Conservation (phyloP, 1,140 invertebrate genomes). For the Heliconius eleuchia region DNA sequence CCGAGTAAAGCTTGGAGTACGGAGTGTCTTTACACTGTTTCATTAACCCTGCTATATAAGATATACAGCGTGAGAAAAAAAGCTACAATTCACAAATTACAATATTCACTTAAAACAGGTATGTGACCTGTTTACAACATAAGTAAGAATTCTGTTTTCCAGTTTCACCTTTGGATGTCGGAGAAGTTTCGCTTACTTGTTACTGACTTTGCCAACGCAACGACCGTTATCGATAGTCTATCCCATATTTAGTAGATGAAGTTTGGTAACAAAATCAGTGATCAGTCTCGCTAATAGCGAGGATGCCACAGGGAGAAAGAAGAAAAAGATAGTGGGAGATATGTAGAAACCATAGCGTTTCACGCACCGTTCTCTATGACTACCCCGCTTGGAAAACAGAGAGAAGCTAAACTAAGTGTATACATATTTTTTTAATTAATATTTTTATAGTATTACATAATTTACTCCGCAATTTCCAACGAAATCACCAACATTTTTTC, state of each 20-base stretch:
- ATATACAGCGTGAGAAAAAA: not conserved
- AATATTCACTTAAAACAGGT: not conserved
- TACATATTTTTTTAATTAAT: not conserved
- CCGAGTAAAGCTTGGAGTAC: no score
- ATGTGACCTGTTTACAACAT: not conserved
- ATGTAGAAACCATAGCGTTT: no score
- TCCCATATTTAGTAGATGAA: not conserved
- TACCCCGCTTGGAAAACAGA: no score
- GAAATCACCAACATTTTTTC: not conserved
- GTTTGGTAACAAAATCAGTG: not conserved
- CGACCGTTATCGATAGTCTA: not conserved
- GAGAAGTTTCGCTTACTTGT: constrained; percentile 13
- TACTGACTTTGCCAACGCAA: constrained; percentile 6
- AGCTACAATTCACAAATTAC: no score
- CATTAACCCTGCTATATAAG: not conserved
- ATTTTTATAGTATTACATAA: not conserved
- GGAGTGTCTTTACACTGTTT: not conserved
- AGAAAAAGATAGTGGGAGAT: no score
- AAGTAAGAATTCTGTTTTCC: constrained; percentile 10
- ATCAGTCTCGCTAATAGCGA: no score
- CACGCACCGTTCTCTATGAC: no score
- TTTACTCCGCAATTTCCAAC: not conserved
- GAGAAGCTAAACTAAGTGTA: no score
- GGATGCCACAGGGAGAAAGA: no score
- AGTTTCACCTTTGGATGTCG: constrained; percentile 8